Evolutionary conservation across 2,888 invertebrate species (phyloP).

Genomic region (Lathronympha strigana): DNA sequence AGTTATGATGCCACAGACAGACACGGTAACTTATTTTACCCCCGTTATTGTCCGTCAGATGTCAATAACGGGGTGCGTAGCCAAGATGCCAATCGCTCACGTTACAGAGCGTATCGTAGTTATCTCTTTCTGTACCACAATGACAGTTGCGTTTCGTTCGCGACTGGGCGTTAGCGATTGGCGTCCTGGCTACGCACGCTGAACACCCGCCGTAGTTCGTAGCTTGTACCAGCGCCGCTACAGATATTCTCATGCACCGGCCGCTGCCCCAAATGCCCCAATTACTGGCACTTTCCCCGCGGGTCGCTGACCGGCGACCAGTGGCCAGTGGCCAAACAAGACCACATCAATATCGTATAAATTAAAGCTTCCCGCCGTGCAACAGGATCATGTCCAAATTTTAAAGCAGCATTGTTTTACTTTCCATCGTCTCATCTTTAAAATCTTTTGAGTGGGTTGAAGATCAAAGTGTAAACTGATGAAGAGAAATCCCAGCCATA

Average conservation of each 20-base stretch:
- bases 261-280: conserved; percentile 35
- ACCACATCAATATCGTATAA: conserved; percentile 27
- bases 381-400: conserved; percentile 11
- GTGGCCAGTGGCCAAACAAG: conserved; percentile 1
- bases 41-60: no score
- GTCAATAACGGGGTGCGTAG: no score
- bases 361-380: conserved; percentile 22
- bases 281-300: conserved; percentile 40
- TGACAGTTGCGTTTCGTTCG: no score
- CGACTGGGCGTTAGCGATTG: no score
- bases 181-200: no score
- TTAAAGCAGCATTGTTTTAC: conserved; percentile 17
- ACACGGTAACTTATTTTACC: no score
- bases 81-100: no score
- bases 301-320: conserved; percentile 31
- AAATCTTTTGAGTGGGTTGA: not conserved
- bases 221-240: not conserved
- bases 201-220: conserved; percentile 6
- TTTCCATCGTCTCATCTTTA: not conserved
- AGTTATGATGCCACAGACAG: no score
- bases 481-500: no score
- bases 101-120: no score
- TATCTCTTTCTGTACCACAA: no score
- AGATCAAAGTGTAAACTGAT: not conserved
- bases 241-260: conserved; percentile 36